phyloP scores from a whole-genome alignment of 2,888 invertebrate genomes.

The Lasioglossum marginatum region DNA sequence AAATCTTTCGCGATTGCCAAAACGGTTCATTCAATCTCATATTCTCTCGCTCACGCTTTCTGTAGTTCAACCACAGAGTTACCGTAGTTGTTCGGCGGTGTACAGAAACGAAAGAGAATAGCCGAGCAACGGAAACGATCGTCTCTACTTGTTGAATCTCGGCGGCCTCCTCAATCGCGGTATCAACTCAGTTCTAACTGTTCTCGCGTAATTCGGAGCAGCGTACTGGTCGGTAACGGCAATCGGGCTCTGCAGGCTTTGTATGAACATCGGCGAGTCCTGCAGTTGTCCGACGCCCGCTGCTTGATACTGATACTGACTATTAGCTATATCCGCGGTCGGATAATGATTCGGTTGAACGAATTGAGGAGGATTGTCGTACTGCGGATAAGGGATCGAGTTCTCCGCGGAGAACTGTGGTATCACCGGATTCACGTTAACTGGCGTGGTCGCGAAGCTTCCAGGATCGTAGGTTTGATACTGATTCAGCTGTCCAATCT shows the following conservation, averaged over 20 bases:
- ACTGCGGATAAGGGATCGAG: constrained; percentile 77
- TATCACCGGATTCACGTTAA: constrained; percentile 76
- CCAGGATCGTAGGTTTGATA: constrained; percentile 77
- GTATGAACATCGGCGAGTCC: constrained; percentile 78
- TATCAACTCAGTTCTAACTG: constrained; percentile 77
- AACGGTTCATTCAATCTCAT: too few relatives aligned
- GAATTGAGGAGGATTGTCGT: constrained; percentile 76
- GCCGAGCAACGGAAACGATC: constrained; percentile 21
- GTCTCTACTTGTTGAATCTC: constrained; percentile 76
- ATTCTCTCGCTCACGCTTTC: background rate
- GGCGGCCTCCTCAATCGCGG: constrained; percentile 76
- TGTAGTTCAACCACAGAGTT: background rate
- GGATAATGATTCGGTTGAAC: constrained; percentile 78
- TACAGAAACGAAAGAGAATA: background rate
- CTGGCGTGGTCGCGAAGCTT: constrained; percentile 74
- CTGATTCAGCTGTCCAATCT: constrained; percentile 74
- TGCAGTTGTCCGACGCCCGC: constrained; percentile 75
- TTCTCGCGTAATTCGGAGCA: constrained; percentile 76
- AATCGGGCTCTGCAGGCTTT: constrained; percentile 77
- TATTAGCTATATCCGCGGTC: constrained; percentile 71
- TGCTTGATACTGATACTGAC: constrained; percentile 76
- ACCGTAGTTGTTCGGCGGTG: background rate
- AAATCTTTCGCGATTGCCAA: constrained; percentile 56
- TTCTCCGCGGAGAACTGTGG: constrained; percentile 77
- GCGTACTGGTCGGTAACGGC: constrained; percentile 78